Evolutionary conservation across 2,797 vertebrate genomes (phyloP).

Genomic region (Acanthurus lineatus): DNA sequence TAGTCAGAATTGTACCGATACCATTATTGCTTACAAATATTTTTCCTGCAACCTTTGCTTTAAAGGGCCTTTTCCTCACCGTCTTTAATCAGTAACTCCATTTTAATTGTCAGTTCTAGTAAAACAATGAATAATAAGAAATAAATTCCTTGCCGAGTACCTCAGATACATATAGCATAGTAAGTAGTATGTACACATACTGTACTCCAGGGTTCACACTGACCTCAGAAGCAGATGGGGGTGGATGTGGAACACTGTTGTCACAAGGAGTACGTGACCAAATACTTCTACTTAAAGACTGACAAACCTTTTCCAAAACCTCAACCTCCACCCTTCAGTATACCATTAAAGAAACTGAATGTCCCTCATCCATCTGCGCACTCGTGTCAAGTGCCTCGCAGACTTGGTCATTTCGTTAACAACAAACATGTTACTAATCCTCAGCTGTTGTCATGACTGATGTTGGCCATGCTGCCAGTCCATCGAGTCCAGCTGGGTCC

Average conservation of each 20-base stretch:
- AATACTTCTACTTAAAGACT: conserved; percentile 46
- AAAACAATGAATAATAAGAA: background rate
- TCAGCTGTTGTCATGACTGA: conserved; percentile 47
- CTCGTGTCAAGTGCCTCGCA: conserved; percentile 19
- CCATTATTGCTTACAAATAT: no score
- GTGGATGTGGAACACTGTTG: conserved; percentile 8
- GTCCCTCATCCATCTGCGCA: conserved; percentile 23
- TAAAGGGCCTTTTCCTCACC: background rate
- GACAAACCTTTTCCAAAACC: conserved; percentile 41
- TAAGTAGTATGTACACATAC: background rate
- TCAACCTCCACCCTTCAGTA: conserved; percentile 46
- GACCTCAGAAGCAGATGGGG: conserved; percentile 10
- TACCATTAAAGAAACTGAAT: conserved; percentile 33
- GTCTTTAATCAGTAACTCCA: background rate
- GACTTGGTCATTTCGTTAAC: conserved; percentile 25
- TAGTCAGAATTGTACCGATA: no score
- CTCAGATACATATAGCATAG: background rate
- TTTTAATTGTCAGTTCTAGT: no score
- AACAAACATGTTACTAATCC: conserved; percentile 42
- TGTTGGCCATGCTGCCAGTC: conserved; percentile 22
- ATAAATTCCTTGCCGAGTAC: background rate
- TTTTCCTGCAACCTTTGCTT: background rate
- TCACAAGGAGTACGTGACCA: conserved; percentile 15
- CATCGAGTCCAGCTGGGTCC: conserved; percentile 3
- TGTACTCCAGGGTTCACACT: background rate